Evolutionary conservation across 2,888 invertebrate species (phyloP), one percentile per base, ranked within the genome.

Genomic region (Nomada lathburiana): DNA sequence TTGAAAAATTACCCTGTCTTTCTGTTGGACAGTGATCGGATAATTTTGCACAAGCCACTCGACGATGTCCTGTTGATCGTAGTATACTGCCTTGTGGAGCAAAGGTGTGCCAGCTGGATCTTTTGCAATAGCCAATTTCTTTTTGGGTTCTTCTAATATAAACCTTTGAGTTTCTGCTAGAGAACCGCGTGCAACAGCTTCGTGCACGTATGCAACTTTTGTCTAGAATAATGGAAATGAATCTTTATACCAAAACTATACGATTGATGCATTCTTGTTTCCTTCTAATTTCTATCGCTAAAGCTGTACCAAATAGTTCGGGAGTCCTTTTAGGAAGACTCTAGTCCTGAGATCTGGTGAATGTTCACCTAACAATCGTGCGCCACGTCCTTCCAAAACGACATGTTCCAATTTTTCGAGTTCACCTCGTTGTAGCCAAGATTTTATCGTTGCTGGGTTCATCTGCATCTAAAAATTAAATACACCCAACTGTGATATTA

Each of bases 21-120:
- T 96, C 84, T 96, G 94, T 63, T 95, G 95, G 4, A 96, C 95
- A 0, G 96, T 95, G 52, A 95, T 94, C 0, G 97, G 97, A 93
- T 95, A 96, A 90, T 96, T 95, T n/a, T 94, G 94, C 2, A 96
- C 95, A 0, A 98, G 95, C 95, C 96, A 97, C 83, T 96, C 95
- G 18, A 96, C 95, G 79, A 98, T 96, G 83, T 97, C 96, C 87
- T 95, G 95, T 90, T 96, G 96, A 92, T 96, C 97, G 92, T 96
- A 96, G 92, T 96, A 97, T 18, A 98, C 96, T 0, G 97, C 97
- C 89, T 97, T 97, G 93, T 98, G 98, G 42, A 98, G 94, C 55
- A 98, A 94, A 0, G 97, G 96, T 16, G 96, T 96, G 0, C 97
- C 97, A 0, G 96, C 95, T 69, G 96, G 95, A 92, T 97, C 97